Evolutionary conservation across 2,888 invertebrate species (phyloP), one percentile per base, ranked within the genome.

Genomic region (Heliothis peltigera): DNA sequence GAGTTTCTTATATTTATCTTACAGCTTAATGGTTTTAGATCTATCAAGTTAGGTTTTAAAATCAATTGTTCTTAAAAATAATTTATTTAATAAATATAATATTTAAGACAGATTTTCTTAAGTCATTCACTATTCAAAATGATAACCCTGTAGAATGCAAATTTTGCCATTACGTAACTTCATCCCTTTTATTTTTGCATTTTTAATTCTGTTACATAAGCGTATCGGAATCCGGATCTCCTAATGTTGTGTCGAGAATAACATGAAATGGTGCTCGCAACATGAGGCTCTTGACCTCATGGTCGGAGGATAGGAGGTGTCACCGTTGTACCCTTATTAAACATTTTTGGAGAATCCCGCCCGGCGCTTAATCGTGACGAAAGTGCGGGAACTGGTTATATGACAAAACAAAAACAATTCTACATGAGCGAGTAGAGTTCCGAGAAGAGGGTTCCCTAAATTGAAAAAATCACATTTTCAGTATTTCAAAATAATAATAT

Each of bases 251-350:
- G 55, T 53, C 56, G 75, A 70, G 64, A 64, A 47, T 61, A 69
- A 60, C 64, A n/a, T n/a, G n/a, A n/a, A n/a, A n/a, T n/a, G n/a
- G n/a, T 54, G 22, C 64, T 57, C n/a, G 18, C 64, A 54, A 42
- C 43, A n/a, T 44, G 35, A 74, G 75, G 70, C 51, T 70, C 75
- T 73, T 75, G 75, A 73, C 72, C 75, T 43, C 17, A 18, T 54
- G 42, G 15, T 6, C 39, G 44, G 47, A 70, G 46, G 46, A 53
- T 28, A 44, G 17, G 44, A 57, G 25, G 35, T 64, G 59, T 64
- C 60, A 39, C 46, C 53, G 57, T 47, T 32, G 17, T 59, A 58
- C 22, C 54, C 48, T 54, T 54, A 69, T 46, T 44, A 54, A 70
- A 39, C 21, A 42, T 54, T 49, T 64, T 8, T 54, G 19, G 43